A percentile compares a stretch with the other conserved stretches of the same genome.
phyloP scores from a whole-genome alignment of 2,888 invertebrate genomes.

The Aleiodes testaceus region DNA sequence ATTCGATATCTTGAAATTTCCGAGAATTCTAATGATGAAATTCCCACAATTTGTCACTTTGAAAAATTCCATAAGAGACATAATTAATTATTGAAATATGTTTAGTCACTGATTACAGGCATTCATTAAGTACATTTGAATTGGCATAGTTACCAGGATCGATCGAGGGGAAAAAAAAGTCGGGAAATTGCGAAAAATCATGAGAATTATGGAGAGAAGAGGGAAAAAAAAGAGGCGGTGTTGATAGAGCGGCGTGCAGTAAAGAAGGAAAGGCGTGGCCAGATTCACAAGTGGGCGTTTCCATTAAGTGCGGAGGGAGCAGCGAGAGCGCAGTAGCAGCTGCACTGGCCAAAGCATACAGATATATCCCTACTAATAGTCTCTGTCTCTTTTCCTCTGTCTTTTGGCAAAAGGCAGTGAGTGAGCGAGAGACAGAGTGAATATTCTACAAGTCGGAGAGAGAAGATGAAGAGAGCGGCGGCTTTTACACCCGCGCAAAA shows the following conservation, averaged over 20 bases:
- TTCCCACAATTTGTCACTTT: neutral
- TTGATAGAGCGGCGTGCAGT: constrained; percentile 22
- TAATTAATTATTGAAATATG: no score
- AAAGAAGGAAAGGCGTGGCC: constrained; percentile 26
- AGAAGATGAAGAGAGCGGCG: constrained; percentile 1
- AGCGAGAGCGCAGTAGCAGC: constrained; percentile 30
- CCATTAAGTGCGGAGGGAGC: neutral
- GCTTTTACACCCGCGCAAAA: constrained; percentile 25
- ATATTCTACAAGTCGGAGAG: neutral
- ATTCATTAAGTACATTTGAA: neutral
- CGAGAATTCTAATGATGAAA: no score
- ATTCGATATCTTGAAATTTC: no score
- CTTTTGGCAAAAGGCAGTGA: neutral
- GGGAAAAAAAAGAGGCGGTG: constrained; percentile 14
- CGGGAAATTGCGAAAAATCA: neutral
- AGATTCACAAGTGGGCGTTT: constrained; percentile 9
- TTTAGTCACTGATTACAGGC: no score
- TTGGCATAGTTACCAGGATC: neutral
- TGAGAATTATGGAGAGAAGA: neutral
- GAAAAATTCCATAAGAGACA: neutral
- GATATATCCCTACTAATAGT: neutral
- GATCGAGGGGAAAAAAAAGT: neutral
- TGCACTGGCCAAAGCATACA: neutral
- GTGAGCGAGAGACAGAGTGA: neutral
- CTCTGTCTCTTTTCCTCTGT: neutral